phyloP scores from a whole-genome alignment of 2,797 vertebrate species.

The Orientallactaga sibirica region DNA sequence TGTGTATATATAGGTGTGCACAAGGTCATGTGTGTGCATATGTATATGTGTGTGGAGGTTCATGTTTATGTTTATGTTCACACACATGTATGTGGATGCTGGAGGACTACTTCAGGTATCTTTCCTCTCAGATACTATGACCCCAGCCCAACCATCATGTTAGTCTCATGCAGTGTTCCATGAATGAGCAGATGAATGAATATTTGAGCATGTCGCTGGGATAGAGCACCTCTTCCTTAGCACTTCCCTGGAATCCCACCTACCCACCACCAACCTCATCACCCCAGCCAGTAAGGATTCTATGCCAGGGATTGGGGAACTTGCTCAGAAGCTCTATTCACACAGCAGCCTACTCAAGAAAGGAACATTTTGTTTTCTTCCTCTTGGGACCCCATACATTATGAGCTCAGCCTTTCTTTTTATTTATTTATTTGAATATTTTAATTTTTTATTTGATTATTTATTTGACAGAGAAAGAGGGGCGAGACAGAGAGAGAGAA shows the following conservation, averaged over 20 bases:
- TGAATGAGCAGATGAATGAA: neutral
- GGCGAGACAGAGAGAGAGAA: too few species aligned
- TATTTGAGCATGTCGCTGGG: neutral
- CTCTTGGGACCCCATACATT: constrained; percentile 17
- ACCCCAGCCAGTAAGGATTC: neutral
- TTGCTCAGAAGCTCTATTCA: neutral
- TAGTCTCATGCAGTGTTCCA: neutral
- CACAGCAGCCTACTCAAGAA: constrained; percentile 21
- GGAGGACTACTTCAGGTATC: neutral
- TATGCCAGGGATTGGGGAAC: neutral
- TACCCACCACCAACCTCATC: neutral
- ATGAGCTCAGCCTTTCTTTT: neutral
- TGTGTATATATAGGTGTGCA: neutral
- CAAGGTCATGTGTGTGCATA: neutral
- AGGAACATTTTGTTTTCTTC: constrained; percentile 54
- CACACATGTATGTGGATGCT: neutral
- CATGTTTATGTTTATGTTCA: neutral
- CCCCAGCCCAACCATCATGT: neutral
- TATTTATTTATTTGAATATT: too few species aligned
- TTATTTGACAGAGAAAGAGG: too few species aligned
- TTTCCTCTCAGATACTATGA: neutral
- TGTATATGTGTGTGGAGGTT: neutral
- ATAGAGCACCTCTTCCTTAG: accelerated
- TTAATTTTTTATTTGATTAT: too few species aligned
- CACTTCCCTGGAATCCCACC: neutral